Conservation (phyloP, 64 coral and sea anemone genomes). For the Stichodactyla helianthus region DNA sequence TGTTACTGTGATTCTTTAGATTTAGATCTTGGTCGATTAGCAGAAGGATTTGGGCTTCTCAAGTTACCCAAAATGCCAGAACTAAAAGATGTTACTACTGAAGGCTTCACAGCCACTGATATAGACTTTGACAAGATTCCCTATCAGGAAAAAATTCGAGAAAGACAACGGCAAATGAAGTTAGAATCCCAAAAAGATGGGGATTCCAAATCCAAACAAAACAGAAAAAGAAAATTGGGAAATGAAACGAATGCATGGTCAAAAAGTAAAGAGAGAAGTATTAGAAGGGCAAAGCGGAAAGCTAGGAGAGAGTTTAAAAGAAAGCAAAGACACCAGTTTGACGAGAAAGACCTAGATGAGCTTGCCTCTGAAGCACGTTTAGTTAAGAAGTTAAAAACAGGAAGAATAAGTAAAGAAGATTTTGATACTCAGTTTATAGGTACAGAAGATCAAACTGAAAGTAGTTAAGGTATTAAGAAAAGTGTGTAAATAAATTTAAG, state of each 20-base stretch:
- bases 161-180: slow-evolving; percentile 69
- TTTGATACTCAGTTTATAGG: slow-evolving; percentile 48
- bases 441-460: not conserved
- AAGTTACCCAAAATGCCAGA: slow-evolving; percentile 88
- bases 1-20: slow-evolving; percentile 32
- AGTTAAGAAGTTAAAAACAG: slow-evolving; percentile 91
- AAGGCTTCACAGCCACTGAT: slow-evolving; percentile 50
- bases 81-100: slow-evolving; percentile 69
- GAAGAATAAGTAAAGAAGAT: slow-evolving; percentile 74
- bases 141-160: slow-evolving; percentile 84
- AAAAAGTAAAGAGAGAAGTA: slow-evolving; percentile 67
- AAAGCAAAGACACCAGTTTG: slow-evolving; percentile 52
- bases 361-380: slow-evolving; percentile 66
- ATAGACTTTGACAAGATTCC: slow-evolving; percentile 62
- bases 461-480: no score
- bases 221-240: slow-evolving; percentile 40
- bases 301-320: slow-evolving; percentile 42
- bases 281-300: slow-evolving; percentile 64
- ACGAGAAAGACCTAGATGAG: slow-evolving; percentile 80
- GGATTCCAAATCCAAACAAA: not conserved
- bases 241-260: slow-evolving; percentile 67
- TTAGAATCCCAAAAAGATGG: slow-evolving; percentile 24
- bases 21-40: slow-evolving; percentile 88
- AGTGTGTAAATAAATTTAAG: no score
- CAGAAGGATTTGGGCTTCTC: slow-evolving; percentile 83